phyloP scores from a whole-genome alignment of 2,797 vertebrate genomes.

The Bucorvus abyssinicus region DNA sequence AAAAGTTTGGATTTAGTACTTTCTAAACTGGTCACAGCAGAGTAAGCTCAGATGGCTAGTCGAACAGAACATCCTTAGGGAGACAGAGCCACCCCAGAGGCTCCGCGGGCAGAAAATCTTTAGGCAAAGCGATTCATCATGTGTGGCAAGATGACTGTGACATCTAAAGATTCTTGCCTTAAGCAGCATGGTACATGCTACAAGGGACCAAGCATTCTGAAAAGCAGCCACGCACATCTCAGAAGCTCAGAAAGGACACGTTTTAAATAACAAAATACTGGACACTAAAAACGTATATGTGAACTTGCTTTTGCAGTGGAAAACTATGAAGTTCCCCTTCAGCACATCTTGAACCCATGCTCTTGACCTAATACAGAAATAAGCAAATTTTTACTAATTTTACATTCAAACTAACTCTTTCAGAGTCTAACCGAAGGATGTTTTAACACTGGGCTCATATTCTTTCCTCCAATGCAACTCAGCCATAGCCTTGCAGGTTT shows the following conservation, averaged over 20 bases:
- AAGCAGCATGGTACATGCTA: slow-evolving; percentile 16
- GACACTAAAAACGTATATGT: background rate
- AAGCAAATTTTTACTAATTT: background rate
- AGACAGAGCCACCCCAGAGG: slow-evolving; percentile 9
- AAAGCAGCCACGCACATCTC: background rate
- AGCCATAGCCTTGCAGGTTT: background rate
- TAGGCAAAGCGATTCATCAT: slow-evolving; percentile 62
- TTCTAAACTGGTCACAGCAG: background rate
- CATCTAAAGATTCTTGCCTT: slow-evolving; percentile 60
- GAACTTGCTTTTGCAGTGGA: background rate
- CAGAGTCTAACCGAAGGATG: background rate
- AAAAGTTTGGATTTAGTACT: background rate
- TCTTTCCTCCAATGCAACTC: background rate
- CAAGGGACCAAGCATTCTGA: background rate
- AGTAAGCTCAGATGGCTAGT: slow-evolving; percentile 39
- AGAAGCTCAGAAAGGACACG: background rate
- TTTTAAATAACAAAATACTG: background rate
- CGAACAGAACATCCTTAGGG: slow-evolving; percentile 8
- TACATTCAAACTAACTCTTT: background rate
- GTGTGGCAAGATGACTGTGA: slow-evolving; percentile 58
- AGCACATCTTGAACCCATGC: background rate
- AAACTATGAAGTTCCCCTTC: background rate
- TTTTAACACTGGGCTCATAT: background rate
- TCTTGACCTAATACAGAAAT: background rate
- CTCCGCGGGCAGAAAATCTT: slow-evolving; percentile 29